Percentiles rank a stretch among this genome's conserved stretches.
Evolutionary conservation across 2,797 vertebrate genomes (phyloP).

Genomic region (Hippocampus kuda): DNA sequence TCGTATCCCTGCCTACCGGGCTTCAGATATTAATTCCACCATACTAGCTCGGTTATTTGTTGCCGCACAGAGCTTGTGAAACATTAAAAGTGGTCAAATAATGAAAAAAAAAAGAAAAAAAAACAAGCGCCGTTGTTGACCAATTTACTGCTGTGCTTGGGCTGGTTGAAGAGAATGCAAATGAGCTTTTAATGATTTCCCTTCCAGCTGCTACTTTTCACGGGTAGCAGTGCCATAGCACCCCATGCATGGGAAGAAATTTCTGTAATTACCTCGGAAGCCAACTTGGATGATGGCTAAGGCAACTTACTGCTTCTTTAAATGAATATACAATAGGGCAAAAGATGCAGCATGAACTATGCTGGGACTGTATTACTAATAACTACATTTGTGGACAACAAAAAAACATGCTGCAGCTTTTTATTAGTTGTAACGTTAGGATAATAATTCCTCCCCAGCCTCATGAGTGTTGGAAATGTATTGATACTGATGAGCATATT

Average conservation of each 20-base stretch:
- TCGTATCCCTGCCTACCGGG: not conserved
- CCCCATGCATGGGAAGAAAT: not conserved
- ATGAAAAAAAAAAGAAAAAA: not conserved
- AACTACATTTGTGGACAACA: not conserved
- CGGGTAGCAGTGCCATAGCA: not conserved
- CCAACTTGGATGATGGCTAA: not conserved
- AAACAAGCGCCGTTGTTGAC: not conserved
- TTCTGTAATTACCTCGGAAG: not conserved
- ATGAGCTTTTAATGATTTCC: slow-evolving; percentile 28
- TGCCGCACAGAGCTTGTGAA: slow-evolving; percentile 1
- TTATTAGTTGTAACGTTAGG: not conserved
- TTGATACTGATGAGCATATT: too few relatives aligned
- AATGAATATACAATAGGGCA: not conserved
- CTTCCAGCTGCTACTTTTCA: not conserved
- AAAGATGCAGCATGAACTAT: not conserved
- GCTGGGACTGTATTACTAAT: not conserved
- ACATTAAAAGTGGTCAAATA: slow-evolving; percentile 1
- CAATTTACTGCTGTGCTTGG: slow-evolving; percentile 10
- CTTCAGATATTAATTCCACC: slow-evolving; percentile 32
- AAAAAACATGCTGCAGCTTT: too few relatives aligned
- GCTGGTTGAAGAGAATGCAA: slow-evolving; percentile 17
- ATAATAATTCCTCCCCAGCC: too few relatives aligned
- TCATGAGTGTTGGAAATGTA: too few relatives aligned
- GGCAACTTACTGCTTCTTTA: not conserved
- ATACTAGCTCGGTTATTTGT: slow-evolving; percentile 7